Conservation (phyloP, 2,113 vertebrate genomes). For the Thunnus thynnus region DNA sequence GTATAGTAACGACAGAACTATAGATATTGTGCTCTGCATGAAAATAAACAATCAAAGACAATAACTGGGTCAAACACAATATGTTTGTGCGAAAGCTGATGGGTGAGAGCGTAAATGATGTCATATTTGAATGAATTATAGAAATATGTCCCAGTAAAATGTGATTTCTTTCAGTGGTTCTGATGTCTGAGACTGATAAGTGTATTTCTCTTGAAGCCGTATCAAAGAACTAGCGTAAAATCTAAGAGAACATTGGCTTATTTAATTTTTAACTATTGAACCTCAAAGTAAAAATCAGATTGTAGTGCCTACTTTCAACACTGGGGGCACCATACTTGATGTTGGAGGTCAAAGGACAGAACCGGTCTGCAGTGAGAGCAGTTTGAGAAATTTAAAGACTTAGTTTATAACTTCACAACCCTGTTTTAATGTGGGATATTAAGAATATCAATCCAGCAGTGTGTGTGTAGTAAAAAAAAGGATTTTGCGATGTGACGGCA, state of each 20-base stretch:
- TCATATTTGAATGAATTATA: conserved; percentile 13
- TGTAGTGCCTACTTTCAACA: conserved; percentile 46
- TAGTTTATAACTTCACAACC: neutral
- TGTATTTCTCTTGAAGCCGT: neutral
- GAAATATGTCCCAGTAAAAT: neutral
- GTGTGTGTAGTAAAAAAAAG: neutral
- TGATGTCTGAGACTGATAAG: neutral
- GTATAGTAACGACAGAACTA: conserved; percentile 23
- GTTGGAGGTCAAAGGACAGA: conserved; percentile 65
- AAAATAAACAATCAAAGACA: conserved; percentile 42
- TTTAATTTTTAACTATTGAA: neutral
- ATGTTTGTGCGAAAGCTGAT: neutral
- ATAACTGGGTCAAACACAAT: conserved; percentile 13
- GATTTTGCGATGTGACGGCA: conserved; percentile 7
- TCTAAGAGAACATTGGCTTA: neutral
- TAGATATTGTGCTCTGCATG: conserved; percentile 17
- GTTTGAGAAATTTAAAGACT: neutral
- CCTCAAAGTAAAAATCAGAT: neutral
- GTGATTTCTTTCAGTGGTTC: neutral
- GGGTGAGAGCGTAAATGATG: neutral
- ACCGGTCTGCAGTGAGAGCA: neutral
- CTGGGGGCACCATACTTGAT: conserved; percentile 37
- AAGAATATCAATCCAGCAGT: neutral
- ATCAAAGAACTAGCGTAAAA: neutral
- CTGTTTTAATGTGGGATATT: neutral